Conservation (phyloP, 2,888 invertebrate species). For the Yponomeuta cagnagella region DNA sequence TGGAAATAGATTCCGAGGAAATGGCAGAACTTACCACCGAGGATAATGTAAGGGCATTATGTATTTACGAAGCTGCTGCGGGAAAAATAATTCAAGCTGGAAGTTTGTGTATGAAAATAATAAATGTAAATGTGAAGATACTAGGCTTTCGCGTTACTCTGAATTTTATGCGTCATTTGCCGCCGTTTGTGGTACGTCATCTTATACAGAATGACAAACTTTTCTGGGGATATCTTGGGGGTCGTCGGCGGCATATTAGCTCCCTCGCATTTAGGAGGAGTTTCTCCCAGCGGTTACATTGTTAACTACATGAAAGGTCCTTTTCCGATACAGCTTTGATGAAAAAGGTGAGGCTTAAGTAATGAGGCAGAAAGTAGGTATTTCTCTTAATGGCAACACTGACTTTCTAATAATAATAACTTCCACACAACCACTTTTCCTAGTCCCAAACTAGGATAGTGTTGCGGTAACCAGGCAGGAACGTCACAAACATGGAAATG, state of each 20-base stretch:
- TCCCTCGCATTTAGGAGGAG: conserved; percentile 29
- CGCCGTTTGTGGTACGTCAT: conserved; percentile 60
- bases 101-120: conserved; percentile 3
- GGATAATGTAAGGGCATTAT: conserved; percentile 2
- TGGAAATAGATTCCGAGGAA: not conserved
- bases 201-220: conserved; percentile 64
- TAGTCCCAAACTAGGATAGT: too few species aligned
- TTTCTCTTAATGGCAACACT: conserved; percentile 30
- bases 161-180: conserved; percentile 68
- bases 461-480: too few species aligned
- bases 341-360: conserved; percentile 41
- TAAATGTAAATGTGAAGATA: conserved; percentile 5
- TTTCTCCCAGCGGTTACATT: conserved; percentile 26
- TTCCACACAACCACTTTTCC: not conserved
- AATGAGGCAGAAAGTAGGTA: conserved; percentile 47
- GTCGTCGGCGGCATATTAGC: conserved; percentile 33
- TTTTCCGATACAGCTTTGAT: conserved; percentile 41
- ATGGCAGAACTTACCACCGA: not conserved
- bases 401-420: conserved; percentile 2
- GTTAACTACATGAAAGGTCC: conserved; percentile 43
- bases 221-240: conserved; percentile 35
- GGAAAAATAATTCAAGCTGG: not conserved
- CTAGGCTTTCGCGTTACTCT: conserved; percentile 41
- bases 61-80: conserved; percentile 4
- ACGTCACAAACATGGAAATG: too few species aligned